phyloP scores from a whole-genome alignment of 2,888 invertebrate genomes.

The Melanostoma mellinum region DNA sequence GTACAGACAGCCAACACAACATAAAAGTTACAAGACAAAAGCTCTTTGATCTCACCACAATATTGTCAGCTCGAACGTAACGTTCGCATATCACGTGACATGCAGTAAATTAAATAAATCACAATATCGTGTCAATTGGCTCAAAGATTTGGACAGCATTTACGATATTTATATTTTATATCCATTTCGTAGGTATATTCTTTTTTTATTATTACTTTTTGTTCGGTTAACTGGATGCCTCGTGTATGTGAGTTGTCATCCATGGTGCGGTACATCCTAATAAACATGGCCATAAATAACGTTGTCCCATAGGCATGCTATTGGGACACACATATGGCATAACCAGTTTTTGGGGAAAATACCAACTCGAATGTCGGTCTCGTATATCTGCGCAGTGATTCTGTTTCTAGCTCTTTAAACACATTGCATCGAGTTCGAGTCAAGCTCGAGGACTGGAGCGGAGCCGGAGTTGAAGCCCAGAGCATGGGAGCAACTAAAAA shows the following conservation, averaged over 20 bases:
- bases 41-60: slow-evolving; percentile 56
- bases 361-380: not conserved
- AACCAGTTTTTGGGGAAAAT: slow-evolving; percentile 69
- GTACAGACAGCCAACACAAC: not conserved
- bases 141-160: slow-evolving; percentile 57
- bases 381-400: slow-evolving; percentile 54
- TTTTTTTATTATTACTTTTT: not conserved
- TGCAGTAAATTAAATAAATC: slow-evolving; percentile 64
- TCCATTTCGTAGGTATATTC: slow-evolving; percentile 1
- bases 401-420: slow-evolving; percentile 33
- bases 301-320: slow-evolving; percentile 55
- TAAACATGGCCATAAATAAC: slow-evolving; percentile 71
- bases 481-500: slow-evolving; percentile 2
- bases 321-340: slow-evolving; percentile 55
- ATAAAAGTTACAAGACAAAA: slow-evolving; percentile 28
- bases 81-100: slow-evolving; percentile 47
- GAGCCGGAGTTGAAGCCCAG: slow-evolving; percentile 18
- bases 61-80: slow-evolving; percentile 42
- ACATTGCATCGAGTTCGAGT: not conserved
- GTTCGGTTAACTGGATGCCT: not conserved
- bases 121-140: slow-evolving; percentile 70
- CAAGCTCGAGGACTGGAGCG: not conserved
- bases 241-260: slow-evolving; percentile 64
- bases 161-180: slow-evolving; percentile 61
- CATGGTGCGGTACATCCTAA: slow-evolving; percentile 68